A percentile compares a stretch with the other conserved stretches of the same genome.
phyloP scores from a whole-genome alignment of 2,113 vertebrate genomes.

The Lontra canadensis region DNA sequence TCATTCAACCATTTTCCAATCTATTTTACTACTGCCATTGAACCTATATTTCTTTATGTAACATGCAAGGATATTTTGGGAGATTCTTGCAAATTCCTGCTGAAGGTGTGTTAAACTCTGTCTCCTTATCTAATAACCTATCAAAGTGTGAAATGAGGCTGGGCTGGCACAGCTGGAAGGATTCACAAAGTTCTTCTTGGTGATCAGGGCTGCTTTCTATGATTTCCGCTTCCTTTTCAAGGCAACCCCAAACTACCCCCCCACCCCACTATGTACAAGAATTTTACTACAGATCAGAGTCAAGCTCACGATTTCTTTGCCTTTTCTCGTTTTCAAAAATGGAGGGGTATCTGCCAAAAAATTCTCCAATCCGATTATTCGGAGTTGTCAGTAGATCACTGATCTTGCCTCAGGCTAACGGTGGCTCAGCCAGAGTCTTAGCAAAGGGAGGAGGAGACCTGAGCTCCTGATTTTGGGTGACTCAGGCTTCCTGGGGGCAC shows the following conservation, averaged over 20 bases:
- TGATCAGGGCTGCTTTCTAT: background rate
- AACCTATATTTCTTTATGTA: conserved; percentile 40
- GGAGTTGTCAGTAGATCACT: background rate
- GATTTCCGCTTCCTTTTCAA: background rate
- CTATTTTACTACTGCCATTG: background rate
- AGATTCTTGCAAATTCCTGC: conserved; percentile 36
- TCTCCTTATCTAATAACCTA: conserved; percentile 59
- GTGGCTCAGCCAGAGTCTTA: background rate
- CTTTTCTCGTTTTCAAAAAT: background rate
- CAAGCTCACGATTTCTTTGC: background rate
- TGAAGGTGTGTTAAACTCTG: conserved; percentile 14
- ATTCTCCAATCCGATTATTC: background rate
- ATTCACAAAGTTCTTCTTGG: background rate
- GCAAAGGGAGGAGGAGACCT: background rate
- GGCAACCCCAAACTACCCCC: background rate
- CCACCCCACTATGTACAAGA: background rate
- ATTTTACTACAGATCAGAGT: background rate
- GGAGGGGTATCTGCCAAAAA: background rate
- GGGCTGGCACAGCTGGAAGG: background rate
- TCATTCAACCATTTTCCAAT: background rate
- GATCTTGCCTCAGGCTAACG: background rate
- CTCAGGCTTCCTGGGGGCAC: background rate
- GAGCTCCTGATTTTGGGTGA: background rate
- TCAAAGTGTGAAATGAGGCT: conserved; percentile 34
- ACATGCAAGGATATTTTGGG: conserved; percentile 11